Evolutionary conservation across 2,888 invertebrate genomes (phyloP).

Genomic region (Cremastobaeus sp.): DNA sequence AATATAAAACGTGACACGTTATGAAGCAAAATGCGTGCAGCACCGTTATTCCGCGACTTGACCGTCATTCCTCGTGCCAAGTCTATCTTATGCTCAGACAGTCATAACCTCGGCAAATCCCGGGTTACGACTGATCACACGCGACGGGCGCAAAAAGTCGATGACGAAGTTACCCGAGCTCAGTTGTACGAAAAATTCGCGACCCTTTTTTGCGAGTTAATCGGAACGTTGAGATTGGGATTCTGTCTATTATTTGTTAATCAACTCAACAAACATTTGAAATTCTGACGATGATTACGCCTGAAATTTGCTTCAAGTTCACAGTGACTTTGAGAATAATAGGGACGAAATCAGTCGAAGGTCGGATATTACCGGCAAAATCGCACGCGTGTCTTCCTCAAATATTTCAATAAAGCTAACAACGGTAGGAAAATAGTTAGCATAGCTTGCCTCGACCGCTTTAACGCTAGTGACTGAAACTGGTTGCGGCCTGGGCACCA

Average conservation of each 20-base stretch:
- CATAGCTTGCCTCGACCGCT: constrained; percentile 65
- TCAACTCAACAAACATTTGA: neutral
- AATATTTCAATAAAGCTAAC: constrained; percentile 73
- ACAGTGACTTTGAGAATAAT: too few species aligned
- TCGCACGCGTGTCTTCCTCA: constrained; percentile 68
- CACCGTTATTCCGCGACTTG: constrained; percentile 48
- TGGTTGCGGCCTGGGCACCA: constrained; percentile 60
- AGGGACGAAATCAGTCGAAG: constrained; percentile 41
- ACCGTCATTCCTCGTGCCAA: constrained; percentile 23
- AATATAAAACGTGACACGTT: constrained; percentile 67
- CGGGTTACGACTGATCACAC: constrained; percentile 36
- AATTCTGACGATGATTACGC: neutral
- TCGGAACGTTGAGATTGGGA: too few species aligned
- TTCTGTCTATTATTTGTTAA: too few species aligned
- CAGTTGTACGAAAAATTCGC: neutral
- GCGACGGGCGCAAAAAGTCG: constrained; percentile 8
- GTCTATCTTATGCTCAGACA: constrained; percentile 32
- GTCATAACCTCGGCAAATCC: constrained; percentile 51
- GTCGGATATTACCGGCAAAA: constrained; percentile 62
- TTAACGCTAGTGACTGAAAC: constrained; percentile 58
- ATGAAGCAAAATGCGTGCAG: constrained; percentile 53
- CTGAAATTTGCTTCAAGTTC: neutral
- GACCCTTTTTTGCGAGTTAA: constrained; percentile 7
- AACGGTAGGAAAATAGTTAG: constrained; percentile 70
- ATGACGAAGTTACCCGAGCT: constrained; percentile 3